Evolutionary conservation across 2,113 vertebrate species (phyloP).

Genomic region (Odocoileus hemionus): DNA sequence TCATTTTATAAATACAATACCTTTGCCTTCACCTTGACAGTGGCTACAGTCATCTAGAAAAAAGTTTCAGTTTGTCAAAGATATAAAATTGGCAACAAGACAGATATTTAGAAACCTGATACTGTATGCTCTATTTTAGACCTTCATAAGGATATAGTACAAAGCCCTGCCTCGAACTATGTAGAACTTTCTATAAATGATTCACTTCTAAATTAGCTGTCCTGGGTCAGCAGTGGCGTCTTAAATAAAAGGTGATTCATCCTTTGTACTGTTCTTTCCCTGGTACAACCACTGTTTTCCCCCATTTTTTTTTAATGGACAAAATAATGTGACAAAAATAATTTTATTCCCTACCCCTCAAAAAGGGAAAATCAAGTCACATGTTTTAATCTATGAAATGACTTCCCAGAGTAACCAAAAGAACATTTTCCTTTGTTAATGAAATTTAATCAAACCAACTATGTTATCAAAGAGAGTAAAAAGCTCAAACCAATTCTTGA

Average conservation of each 20-base stretch:
- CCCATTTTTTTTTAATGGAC: conserved; percentile 53
- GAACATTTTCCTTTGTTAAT: neutral
- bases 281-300: conserved; percentile 48
- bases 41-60: conserved; percentile 71
- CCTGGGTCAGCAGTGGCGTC: conserved; percentile 67
- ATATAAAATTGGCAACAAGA: conserved; percentile 77
- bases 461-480: conserved; percentile 17
- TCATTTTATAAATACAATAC: neutral
- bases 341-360: neutral
- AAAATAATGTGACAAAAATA: conserved; percentile 73
- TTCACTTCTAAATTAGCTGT: conserved; percentile 77
- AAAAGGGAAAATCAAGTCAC: neutral
- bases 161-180: conserved; percentile 76
- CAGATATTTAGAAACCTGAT: conserved; percentile 81
- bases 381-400: conserved; percentile 32
- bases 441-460: neutral
- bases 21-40: conserved; percentile 76
- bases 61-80: conserved; percentile 78
- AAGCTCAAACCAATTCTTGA: conserved; percentile 3
- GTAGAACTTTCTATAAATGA: conserved; percentile 79
- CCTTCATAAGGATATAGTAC: conserved; percentile 74
- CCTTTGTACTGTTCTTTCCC: conserved; percentile 63
- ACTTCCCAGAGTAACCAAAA: conserved; percentile 39
- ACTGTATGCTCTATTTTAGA: conserved; percentile 83
- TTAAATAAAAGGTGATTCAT: conserved; percentile 81